Evolutionary conservation across 2,888 invertebrate genomes (phyloP).

Genomic region (Agrilus cyanescens): DNA sequence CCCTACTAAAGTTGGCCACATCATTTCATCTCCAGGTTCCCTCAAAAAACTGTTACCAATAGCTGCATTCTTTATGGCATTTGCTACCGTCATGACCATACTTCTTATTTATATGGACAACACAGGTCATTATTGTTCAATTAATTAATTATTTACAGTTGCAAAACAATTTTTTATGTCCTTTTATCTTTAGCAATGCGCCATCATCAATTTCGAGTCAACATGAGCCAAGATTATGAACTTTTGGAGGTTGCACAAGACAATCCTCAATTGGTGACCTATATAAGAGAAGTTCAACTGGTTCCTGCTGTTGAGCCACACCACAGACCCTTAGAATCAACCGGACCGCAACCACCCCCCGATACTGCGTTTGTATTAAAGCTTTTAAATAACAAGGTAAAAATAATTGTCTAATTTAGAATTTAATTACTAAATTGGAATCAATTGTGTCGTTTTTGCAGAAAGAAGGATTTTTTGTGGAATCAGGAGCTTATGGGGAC

Average conservation of each 20-base stretch:
- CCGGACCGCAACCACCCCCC: slow-evolving; percentile 31
- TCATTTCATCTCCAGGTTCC: slow-evolving; percentile 15
- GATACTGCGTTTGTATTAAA: slow-evolving; percentile 38
- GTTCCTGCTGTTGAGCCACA: slow-evolving; percentile 34
- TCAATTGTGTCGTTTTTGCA: slow-evolving; percentile 22
- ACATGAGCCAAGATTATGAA: slow-evolving; percentile 70
- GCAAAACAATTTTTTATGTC: background rate
- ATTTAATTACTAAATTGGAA: slow-evolving; percentile 18
- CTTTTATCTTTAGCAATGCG: slow-evolving; percentile 43
- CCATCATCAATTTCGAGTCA: slow-evolving; percentile 66
- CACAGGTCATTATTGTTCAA: slow-evolving; percentile 44
- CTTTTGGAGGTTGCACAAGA: slow-evolving; percentile 62
- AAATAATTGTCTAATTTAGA: slow-evolving; percentile 28
- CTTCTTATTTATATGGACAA: slow-evolving; percentile 71
- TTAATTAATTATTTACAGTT: background rate
- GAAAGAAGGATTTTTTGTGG: slow-evolving; percentile 62
- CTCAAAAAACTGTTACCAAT: slow-evolving; percentile 40
- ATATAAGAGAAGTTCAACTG: slow-evolving; percentile 62
- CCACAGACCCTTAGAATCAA: slow-evolving; percentile 31
- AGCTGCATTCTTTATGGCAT: slow-evolving; percentile 62
- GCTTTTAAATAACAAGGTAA: slow-evolving; percentile 37
- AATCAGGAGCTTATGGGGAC: slow-evolving; percentile 49
- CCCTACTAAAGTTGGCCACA: slow-evolving; percentile 21
- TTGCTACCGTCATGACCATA: slow-evolving; percentile 69
- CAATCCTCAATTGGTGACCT: slow-evolving; percentile 60